Conservation (phyloP, 2,888 invertebrate species). For the Phytoseiulus persimilis region DNA sequence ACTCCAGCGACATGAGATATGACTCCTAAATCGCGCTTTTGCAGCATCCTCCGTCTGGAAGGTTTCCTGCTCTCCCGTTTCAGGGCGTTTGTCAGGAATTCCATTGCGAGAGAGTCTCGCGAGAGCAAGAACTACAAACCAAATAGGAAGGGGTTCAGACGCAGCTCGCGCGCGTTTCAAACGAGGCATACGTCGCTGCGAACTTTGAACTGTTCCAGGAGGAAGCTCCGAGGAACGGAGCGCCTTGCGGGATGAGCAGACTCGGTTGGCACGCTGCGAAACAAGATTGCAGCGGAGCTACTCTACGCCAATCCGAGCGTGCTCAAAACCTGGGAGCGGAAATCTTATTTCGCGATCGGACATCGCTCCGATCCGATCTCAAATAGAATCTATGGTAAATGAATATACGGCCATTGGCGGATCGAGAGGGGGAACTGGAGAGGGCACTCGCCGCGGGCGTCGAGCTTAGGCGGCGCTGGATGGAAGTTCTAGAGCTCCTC, state of each 20-base stretch:
- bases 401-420: too few relatives aligned
- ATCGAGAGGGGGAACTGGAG: too few relatives aligned
- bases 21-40: neutral
- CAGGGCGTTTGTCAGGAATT: neutral
- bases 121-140: neutral
- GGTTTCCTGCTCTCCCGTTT: neutral
- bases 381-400: neutral
- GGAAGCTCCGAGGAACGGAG: neutral
- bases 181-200: neutral
- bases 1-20: neutral
- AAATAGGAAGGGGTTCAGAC: neutral
- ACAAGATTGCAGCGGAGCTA: neutral
- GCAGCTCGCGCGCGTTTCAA: neutral
- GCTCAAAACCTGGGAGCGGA: neutral
- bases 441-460: too few relatives aligned
- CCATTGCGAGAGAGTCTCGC: neutral
- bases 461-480: too few relatives aligned
- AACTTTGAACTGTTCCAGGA: neutral
- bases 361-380: neutral
- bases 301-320: neutral
- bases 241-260: neutral
- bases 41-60: neutral
- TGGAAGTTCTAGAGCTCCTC: too few relatives aligned
- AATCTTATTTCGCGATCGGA: neutral
- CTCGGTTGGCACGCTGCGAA: neutral